Conservation (phyloP, 1,140 invertebrate genomes). For the Zeugodacus cucurbitae region DNA sequence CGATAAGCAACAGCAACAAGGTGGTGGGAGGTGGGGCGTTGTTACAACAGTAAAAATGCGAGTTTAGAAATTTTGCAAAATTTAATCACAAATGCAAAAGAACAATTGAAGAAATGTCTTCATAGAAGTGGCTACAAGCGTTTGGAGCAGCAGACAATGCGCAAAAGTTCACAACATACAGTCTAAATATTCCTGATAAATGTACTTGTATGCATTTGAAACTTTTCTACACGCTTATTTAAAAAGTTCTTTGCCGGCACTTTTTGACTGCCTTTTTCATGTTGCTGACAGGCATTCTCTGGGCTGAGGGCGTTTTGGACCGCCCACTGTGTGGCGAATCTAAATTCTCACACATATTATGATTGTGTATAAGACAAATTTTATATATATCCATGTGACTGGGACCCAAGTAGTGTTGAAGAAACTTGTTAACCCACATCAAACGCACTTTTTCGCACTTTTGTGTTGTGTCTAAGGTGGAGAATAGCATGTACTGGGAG, state of each 20-base stretch:
- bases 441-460: neutral
- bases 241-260: neutral
- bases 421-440: constrained; percentile 13
- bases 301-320: neutral
- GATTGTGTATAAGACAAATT: neutral
- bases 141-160: neutral
- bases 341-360: neutral
- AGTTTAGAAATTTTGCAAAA: neutral
- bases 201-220: constrained; percentile 1
- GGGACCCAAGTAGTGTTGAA: neutral
- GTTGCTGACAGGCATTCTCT: constrained; percentile 9
- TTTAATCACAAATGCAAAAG: neutral
- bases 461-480: neutral
- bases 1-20: too few species aligned
- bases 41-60: neutral
- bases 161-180: neutral
- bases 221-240: constrained; percentile 22
- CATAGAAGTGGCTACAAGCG: neutral
- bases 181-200: neutral
- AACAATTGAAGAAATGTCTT: neutral
- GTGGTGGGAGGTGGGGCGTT: too few species aligned
- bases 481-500: neutral
- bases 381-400: neutral
- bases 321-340: neutral
- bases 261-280: constrained; percentile 33